Conservation (phyloP, 2,888 invertebrate species). For the Melikaiella ostensackeni region DNA sequence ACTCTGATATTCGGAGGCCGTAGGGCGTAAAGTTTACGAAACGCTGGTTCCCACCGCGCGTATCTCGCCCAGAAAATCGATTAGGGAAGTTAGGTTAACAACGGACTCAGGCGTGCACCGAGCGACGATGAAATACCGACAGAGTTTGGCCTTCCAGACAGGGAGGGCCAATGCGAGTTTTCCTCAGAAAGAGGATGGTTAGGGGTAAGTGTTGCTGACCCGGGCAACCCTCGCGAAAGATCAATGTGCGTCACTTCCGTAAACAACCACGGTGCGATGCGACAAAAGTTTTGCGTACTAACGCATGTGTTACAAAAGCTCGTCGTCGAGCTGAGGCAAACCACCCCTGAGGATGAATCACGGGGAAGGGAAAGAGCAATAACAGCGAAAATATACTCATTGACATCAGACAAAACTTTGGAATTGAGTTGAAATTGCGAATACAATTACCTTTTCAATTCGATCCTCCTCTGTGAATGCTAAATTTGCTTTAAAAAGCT, state of each 20-base stretch:
- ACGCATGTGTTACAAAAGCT: background rate
- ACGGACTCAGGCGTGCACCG: constrained; percentile 7
- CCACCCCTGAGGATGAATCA: background rate
- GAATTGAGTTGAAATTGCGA: background rate
- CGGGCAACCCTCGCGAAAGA: constrained; percentile 54
- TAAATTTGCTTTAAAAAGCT: background rate
- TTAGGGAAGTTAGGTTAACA: constrained; percentile 26
- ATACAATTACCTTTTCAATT: background rate
- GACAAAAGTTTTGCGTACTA: constrained; percentile 13
- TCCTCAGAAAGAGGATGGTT: constrained; percentile 24
- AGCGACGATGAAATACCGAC: constrained; percentile 6
- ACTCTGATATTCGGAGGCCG: background rate
- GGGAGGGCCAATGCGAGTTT: background rate
- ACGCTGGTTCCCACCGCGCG: background rate
- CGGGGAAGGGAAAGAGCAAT: background rate
- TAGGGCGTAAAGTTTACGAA: constrained; percentile 6
- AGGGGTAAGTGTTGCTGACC: constrained; percentile 53
- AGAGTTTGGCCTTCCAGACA: background rate
- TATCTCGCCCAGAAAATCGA: constrained; percentile 20
- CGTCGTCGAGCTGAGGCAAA: background rate
- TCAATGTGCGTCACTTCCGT: constrained; percentile 64
- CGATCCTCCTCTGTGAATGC: background rate
- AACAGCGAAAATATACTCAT: background rate
- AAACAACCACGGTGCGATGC: constrained; percentile 56
- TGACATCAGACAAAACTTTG: background rate